These are phyloP conservation scores for Artemia sinica DNA, from an alignment of 2,888 invertebrate species.

Conservation along the genomic window DNA sequence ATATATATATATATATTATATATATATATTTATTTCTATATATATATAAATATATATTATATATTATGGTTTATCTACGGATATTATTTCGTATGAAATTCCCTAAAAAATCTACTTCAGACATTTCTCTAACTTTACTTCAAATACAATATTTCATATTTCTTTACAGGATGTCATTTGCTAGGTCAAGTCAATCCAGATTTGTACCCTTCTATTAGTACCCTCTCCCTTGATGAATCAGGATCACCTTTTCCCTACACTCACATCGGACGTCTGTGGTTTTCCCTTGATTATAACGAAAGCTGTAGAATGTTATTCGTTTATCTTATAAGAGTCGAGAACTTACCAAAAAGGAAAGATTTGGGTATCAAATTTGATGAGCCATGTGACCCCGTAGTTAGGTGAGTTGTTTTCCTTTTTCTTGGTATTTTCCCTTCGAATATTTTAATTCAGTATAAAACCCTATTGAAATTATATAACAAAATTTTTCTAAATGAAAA, in stretches of 20 bases:
- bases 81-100: too few species aligned
- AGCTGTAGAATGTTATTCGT: neutral
- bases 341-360: slow-evolving; percentile 7
- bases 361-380: neutral
- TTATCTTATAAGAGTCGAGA: neutral
- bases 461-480: too few species aligned
- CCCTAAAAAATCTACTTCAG: too few species aligned
- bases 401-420: neutral
- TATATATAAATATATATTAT: too few species aligned
- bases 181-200: slow-evolving; percentile 8
- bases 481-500: too few species aligned
- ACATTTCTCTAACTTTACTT: too few species aligned
- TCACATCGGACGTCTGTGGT: neutral
- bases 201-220: neutral
- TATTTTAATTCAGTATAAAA: too few species aligned
- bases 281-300: neutral
- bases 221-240: slow-evolving; percentile 3
- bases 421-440: too few species aligned
- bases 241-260: neutral
- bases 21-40: too few species aligned
- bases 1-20: too few species aligned
- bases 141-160: too few species aligned
- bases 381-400: neutral
- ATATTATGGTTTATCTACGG: too few species aligned
- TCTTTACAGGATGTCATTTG: neutral